Base-by-base conservation (phyloP, 1,140 invertebrate genomes). In the Listronotus oregonensis region DNA sequence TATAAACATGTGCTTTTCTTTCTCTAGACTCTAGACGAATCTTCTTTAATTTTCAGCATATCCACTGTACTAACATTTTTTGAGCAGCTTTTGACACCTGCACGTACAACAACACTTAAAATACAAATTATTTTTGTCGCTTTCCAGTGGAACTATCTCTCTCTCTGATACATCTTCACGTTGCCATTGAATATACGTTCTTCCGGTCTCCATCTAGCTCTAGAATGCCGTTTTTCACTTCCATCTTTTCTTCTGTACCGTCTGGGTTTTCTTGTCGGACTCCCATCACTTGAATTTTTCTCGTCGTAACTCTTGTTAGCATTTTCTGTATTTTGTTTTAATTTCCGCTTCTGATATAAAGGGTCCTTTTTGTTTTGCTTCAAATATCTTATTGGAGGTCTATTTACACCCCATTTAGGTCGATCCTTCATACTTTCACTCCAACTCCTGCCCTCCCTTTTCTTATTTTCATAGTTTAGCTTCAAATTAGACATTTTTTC, bases 321-420 rank as follows among this genome's bases (percentile, higher is more conserved):
- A 73, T 81, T 80, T 11, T 51, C 64, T 6, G 43, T 32, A 73
- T 85, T 83, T 72, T 85, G 82, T 39, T 85, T 79, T 54, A 87
- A 73, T 79, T 87, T 86, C 69, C 88, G 71, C 68, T 87, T 83
- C 77, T 86, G 85, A 75, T 90, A 90, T 74, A 89, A 84, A 15
- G 87, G 87, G 79, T 90, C 89, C 73, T 90, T 89, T 74, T 90
- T 89, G 69, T 88, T 90, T 79, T 90, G 89, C 65, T 90, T 90
- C 67, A 89, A 82, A 73, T 90, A 91, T 66, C 88, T 85, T 10
- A 85, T 89, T 34, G 84, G 86, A 52, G 88, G 88, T 69, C 86
- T 83, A 71, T 87, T 88, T 0, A 84, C 85, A 21, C 86, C 86
- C 87, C 86, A 89, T 72, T 87, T 87, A 0, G 87, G 87, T 59